phyloP scores from a whole-genome alignment of 2,888 invertebrate species.

The Leucozona laternaria region DNA sequence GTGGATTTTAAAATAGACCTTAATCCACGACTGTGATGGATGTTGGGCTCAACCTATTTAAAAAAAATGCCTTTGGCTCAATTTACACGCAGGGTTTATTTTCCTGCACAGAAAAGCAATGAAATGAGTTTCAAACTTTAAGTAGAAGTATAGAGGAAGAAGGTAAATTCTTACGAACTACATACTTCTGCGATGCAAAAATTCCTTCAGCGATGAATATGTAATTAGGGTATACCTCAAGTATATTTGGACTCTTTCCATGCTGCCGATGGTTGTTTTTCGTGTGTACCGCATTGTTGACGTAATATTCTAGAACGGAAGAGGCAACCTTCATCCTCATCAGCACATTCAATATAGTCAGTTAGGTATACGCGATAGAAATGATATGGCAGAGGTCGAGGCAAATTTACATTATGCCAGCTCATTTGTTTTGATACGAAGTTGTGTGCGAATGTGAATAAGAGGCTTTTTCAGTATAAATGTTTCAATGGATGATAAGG shows the following conservation, averaged over 20 bases:
- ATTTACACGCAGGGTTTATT: conserved; percentile 5
- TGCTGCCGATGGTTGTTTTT: conserved; percentile 12
- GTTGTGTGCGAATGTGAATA: conserved; percentile 30
- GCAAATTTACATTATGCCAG: conserved; percentile 15
- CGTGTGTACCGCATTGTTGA: conserved; percentile 49
- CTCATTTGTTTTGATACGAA: conserved; percentile 39
- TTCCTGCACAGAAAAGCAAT: not conserved
- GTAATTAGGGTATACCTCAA: conserved; percentile 56
- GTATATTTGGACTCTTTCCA: conserved; percentile 26
- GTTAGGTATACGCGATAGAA: conserved; percentile 16
- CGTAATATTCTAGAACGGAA: conserved; percentile 41
- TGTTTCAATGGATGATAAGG: conserved; percentile 3
- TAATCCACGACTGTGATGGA: conserved; percentile 2
- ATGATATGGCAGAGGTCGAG: conserved; percentile 17
- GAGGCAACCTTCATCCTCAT: not conserved
- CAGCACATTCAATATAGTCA: not conserved
- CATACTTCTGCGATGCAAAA: conserved; percentile 7
- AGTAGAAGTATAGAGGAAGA: conserved; percentile 8
- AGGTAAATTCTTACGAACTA: not conserved
- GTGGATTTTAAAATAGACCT: conserved; percentile 16
- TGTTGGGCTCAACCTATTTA: conserved; percentile 36
- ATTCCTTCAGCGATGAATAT: conserved; percentile 47
- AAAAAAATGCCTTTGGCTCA: conserved; percentile 10
- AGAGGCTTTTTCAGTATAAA: not conserved
- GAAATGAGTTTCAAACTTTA: not conserved